These are phyloP conservation scores for Rhagoletis zephyria DNA, from an alignment of 1,140 invertebrate genomes.

Conservation along the genomic window DNA sequence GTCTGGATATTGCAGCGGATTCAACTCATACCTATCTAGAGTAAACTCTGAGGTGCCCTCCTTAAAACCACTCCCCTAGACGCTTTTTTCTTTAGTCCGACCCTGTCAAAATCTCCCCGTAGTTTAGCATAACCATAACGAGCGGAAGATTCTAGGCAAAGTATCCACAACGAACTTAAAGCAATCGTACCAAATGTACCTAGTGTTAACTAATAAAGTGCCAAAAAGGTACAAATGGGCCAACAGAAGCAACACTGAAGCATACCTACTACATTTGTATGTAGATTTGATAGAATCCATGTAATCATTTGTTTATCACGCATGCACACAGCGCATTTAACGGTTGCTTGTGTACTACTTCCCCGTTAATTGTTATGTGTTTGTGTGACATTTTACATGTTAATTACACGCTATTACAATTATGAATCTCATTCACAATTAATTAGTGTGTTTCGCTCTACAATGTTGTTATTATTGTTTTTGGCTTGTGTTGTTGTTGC, in stretches of 20 bases:
- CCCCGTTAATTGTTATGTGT: neutral
- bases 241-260: neutral
- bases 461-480: neutral
- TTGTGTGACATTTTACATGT: constrained; percentile 32
- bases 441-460: constrained; percentile 39
- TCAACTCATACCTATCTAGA: too few species aligned
- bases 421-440: constrained; percentile 46
- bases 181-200: too few species aligned
- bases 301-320: constrained; percentile 5
- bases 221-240: too few species aligned
- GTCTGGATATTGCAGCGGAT: too few species aligned
- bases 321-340: neutral
- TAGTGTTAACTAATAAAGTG: too few species aligned
- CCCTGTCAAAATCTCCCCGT: too few species aligned
- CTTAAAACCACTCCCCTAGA: too few species aligned
- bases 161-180: too few species aligned
- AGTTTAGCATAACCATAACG: too few species aligned
- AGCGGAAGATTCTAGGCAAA: too few species aligned
- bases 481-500: neutral
- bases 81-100: too few species aligned
- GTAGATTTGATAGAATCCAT: neutral
- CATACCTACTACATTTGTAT: neutral
- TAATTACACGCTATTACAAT: constrained; percentile 47
- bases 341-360: neutral
- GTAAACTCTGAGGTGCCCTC: too few species aligned